Evolutionary conservation across 2,888 invertebrate genomes (phyloP).

Genomic region (Rotaria magnacalcarata): DNA sequence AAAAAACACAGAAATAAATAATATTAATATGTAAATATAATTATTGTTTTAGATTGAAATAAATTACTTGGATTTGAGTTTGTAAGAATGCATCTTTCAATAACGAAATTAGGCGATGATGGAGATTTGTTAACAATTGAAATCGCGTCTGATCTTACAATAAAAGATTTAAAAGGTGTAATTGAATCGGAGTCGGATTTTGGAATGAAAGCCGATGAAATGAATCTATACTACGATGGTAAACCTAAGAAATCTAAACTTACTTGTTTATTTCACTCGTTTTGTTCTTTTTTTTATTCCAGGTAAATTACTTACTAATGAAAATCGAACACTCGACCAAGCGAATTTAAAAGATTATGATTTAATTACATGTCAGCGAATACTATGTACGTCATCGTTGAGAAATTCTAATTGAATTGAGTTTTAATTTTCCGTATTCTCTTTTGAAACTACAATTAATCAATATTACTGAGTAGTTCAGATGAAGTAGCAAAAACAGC

Average conservation of each 20-base stretch:
- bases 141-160: background rate
- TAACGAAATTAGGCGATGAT: background rate
- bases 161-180: background rate
- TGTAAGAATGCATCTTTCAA: background rate
- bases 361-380: background rate
- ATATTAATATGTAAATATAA: background rate
- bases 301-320: background rate
- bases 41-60: background rate
- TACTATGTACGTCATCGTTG: background rate
- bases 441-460: too few species aligned
- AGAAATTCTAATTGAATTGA: background rate
- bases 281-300: background rate
- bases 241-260: background rate
- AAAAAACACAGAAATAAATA: slow-evolving; percentile 36
- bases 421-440: too few species aligned
- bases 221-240: background rate
- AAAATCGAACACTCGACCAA: background rate
- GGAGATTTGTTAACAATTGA: background rate
- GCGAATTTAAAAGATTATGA: background rate
- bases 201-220: background rate
- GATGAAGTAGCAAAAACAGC: too few species aligned
- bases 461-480: too few species aligned
- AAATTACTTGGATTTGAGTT: background rate
- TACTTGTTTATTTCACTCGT: background rate
- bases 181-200: background rate